Base-by-base conservation (phyloP, 2,888 invertebrate species). In the Protodeltote pygarga region DNA sequence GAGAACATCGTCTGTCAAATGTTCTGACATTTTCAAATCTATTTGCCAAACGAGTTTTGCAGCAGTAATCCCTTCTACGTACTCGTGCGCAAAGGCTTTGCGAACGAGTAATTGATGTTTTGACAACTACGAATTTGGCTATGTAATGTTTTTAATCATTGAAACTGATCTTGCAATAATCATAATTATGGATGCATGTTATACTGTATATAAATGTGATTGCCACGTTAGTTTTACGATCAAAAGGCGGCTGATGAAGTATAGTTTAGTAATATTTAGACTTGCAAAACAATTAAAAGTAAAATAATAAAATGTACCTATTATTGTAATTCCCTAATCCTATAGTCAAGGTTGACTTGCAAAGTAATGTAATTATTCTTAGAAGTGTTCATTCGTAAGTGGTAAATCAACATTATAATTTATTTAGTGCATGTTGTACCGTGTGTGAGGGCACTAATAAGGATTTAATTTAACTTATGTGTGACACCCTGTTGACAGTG, bases 401-500 rank as follows among this genome's bases (percentile, higher is more conserved):
- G 52, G 59, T 52, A 46, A 52, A 58, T 58, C 52, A 52, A 58
- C 52, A 46, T 41, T 27, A 59, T 39, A 59, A 59, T 59, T n/a
- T n/a, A n/a, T n/a, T 58, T 38, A 59, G 51, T 57, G 17, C 35
- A 44, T 58, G 44, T 52, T 31, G 46, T 41, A 21, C 40, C 8
- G 51, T 52, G 46, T 8, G 24, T 35, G 19, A 44, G 31, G 49
- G 46, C 52, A 45, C 61, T 59, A 62, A 59, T 50, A 57, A 29
- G 58, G 63, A 68, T 63, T 66, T 63, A 47, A 40, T 50, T 45
- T 64, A 69, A 65, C 54, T 71, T 58, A 65, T 62, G 39, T 19
- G 33, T 27, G 64, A 59, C 73, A 67, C 67, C n/a, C 61, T 71
- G 69, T 63, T 65, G 72, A 65, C 60, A 55, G 39, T 49, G 52